Conservation (phyloP, 1,140 invertebrate genomes). For the Anastrepha obliqua region DNA sequence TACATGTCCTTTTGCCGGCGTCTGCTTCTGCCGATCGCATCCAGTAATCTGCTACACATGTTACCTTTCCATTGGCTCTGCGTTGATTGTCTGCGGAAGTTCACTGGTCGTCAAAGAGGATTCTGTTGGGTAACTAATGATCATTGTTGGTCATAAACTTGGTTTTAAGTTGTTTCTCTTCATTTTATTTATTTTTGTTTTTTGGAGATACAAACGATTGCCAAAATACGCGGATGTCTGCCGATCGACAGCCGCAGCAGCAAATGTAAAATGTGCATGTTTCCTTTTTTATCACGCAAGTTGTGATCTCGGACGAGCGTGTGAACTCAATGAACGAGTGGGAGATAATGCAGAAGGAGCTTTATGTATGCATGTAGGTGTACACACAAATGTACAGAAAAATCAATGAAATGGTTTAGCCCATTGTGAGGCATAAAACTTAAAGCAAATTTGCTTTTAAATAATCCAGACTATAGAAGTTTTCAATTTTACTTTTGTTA, state of each 20-base stretch:
- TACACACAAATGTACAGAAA: background rate
- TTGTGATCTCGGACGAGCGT: conserved; percentile 25
- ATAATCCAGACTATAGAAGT: no score
- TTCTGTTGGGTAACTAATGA: conserved; percentile 52
- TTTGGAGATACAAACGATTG: conserved; percentile 5
- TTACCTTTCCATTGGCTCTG: background rate
- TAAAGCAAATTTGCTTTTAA: no score
- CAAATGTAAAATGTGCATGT: conserved; percentile 18
- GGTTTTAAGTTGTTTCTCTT: conserved; percentile 17
- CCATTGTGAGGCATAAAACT: no score
- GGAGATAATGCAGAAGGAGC: conserved; percentile 11
- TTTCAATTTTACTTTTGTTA: no score
- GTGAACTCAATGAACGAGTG: conserved; percentile 35
- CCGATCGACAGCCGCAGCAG: conserved; percentile 17
- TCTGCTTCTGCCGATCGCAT: conserved; percentile 14
- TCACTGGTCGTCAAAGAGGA: conserved; percentile 51
- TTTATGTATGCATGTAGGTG: background rate
- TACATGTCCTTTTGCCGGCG: background rate
- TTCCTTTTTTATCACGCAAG: conserved; percentile 47
- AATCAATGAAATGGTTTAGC: no score
- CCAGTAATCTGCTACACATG: conserved; percentile 33
- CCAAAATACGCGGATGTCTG: conserved; percentile 36
- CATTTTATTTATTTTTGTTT: background rate
- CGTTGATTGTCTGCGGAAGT: conserved; percentile 42
- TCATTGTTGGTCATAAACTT: conserved; percentile 45